Conservation (phyloP, 2,797 vertebrate species). For the Sparus aurata region DNA sequence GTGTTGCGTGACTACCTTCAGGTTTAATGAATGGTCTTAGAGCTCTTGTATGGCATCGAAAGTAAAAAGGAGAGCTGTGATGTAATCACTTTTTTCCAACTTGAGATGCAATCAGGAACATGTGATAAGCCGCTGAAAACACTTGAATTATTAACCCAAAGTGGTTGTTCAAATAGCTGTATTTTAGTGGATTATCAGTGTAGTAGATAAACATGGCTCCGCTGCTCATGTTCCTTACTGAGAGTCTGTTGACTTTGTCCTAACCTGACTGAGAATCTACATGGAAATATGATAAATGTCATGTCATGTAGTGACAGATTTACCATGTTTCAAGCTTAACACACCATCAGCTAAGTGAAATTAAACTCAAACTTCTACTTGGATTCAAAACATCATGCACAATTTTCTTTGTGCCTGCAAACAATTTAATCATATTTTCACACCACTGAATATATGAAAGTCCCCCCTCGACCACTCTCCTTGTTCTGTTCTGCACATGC, state of each 20-base stretch:
- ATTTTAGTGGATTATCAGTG: conserved; percentile 19
- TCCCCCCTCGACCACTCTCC: too few relatives aligned
- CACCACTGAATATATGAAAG: neutral
- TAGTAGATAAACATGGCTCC: conserved; percentile 4
- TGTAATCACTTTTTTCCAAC: conserved; percentile 35
- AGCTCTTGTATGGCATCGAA: conserved; percentile 7
- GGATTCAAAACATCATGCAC: neutral
- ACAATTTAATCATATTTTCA: neutral
- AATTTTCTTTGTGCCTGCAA: neutral
- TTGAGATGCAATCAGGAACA: conserved; percentile 42
- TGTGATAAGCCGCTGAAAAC: conserved; percentile 32
- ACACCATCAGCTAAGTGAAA: neutral
- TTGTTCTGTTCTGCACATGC: too few relatives aligned
- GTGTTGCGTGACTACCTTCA: neutral
- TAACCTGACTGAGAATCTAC: neutral
- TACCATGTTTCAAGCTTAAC: neutral
- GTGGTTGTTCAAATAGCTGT: neutral
- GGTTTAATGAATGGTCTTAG: conserved; percentile 1
- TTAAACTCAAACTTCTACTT: neutral
- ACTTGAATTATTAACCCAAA: neutral
- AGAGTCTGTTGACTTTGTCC: neutral
- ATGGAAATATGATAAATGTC: neutral
- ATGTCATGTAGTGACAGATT: neutral
- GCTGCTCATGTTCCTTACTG: neutral
- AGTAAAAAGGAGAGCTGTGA: conserved; percentile 25